These are phyloP conservation scores for Pristionchus fissidentatus DNA, from an alignment of 2,888 invertebrate species.

Conservation along the genomic window DNA sequence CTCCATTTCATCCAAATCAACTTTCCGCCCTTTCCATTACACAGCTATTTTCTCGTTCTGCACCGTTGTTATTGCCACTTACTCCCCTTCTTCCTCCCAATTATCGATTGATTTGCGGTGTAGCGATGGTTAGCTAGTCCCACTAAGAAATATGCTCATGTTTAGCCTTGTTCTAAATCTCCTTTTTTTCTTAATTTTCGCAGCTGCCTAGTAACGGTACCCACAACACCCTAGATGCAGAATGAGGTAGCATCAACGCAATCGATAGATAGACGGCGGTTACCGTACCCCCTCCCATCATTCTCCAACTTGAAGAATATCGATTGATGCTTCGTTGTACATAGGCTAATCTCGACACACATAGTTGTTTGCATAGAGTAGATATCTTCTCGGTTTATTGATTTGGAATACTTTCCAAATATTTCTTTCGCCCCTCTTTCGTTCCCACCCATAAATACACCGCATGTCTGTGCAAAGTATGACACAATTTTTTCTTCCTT, in stretches of 20 bases:
- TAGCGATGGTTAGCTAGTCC: background rate
- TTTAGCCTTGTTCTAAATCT: too few relatives aligned
- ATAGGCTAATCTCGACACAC: too few relatives aligned
- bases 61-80: too few relatives aligned
- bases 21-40: too few relatives aligned
- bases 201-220: background rate
- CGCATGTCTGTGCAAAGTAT: constrained; percentile 13
- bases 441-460: background rate
- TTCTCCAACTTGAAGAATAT: background rate
- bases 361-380: constrained; percentile 13
- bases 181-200: background rate
- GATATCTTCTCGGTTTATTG: background rate
- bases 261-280: background rate
- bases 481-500: constrained; percentile 39
- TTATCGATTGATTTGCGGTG: background rate
- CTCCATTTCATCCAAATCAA: too few relatives aligned
- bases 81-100: background rate
- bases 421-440: background rate
- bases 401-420: too few relatives aligned
- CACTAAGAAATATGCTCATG: background rate
- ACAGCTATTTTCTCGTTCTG: too few relatives aligned
- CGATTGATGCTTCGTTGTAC: background rate
- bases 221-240: background rate
- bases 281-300: constrained; percentile 17
- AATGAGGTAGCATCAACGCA: too few relatives aligned